A percentile compares a stretch with the other conserved stretches of the same genome.
phyloP scores from a whole-genome alignment of 2,113 vertebrate genomes.

The Neomonachus schauinslandi region DNA sequence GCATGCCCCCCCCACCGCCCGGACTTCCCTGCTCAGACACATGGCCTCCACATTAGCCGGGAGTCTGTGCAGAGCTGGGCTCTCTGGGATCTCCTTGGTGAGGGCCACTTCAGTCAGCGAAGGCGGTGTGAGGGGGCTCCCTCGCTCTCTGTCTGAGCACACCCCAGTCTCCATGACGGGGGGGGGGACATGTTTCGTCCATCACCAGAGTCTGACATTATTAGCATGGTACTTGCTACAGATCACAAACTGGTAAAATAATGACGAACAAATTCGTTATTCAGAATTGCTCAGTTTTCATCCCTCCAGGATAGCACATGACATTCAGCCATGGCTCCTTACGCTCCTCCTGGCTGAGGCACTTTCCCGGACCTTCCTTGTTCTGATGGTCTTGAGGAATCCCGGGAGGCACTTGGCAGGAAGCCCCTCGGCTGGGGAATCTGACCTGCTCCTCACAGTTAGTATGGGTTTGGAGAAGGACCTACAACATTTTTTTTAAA shows the following conservation, averaged over 20 bases:
- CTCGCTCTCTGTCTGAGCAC: neutral
- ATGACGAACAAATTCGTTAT: neutral
- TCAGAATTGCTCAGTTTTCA: neutral
- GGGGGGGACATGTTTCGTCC: fast-evolving
- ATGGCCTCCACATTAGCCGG: fast-evolving
- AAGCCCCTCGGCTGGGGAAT: fast-evolving
- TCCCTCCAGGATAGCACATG: neutral
- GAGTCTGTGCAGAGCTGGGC: neutral
- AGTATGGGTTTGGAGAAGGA: neutral
- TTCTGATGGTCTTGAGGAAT: neutral
- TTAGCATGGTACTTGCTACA: neutral
- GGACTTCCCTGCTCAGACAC: fast-evolving
- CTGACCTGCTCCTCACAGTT: neutral
- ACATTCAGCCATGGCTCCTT: fast-evolving
- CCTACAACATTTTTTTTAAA: neutral
- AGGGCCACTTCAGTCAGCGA: too few relatives aligned
- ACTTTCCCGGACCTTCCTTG: neutral
- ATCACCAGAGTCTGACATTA: neutral
- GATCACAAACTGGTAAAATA: neutral
- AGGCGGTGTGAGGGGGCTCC: fast-evolving
- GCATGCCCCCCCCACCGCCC: neutral
- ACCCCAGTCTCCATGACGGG: neutral
- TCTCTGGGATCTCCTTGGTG: fast-evolving
- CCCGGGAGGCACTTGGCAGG: neutral
- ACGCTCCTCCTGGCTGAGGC: too few relatives aligned